Conservation (phyloP, 37 sponge, comb jelly and placozoan species). For the Oopsacas minuta region DNA sequence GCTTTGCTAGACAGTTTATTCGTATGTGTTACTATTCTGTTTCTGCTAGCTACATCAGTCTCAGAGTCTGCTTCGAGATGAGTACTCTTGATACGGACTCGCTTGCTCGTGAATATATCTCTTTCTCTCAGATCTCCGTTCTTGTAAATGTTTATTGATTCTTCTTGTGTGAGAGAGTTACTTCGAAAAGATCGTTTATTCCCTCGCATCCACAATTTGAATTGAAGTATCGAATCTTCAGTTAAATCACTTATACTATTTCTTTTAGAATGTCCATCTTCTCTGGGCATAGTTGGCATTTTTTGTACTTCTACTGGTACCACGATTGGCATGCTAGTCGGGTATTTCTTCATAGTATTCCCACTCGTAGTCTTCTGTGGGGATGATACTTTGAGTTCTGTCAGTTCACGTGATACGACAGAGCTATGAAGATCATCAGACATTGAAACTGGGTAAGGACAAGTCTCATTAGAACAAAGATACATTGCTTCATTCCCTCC, state of each 20-base stretch:
- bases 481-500: neutral
- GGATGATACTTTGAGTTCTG: neutral
- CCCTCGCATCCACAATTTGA: constrained; percentile 9
- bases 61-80: neutral
- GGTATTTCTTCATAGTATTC: neutral
- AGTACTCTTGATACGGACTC: neutral
- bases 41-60: neutral
- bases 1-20: neutral
- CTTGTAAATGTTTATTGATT: neutral
- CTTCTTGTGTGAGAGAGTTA: neutral
- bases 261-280: neutral
- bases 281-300: neutral
- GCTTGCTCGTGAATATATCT: neutral
- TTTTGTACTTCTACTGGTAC: neutral
- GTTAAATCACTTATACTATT: neutral
- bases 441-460: neutral
- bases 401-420: neutral
- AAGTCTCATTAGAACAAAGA: neutral
- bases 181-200: neutral
- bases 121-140: neutral
- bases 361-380: neutral
- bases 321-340: constrained; percentile 9
- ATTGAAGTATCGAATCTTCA: neutral
- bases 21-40: neutral
- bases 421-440: neutral